Base-by-base conservation (phyloP, 64 coral and sea anemone genomes). In the Stylophora pistillata region DNA sequence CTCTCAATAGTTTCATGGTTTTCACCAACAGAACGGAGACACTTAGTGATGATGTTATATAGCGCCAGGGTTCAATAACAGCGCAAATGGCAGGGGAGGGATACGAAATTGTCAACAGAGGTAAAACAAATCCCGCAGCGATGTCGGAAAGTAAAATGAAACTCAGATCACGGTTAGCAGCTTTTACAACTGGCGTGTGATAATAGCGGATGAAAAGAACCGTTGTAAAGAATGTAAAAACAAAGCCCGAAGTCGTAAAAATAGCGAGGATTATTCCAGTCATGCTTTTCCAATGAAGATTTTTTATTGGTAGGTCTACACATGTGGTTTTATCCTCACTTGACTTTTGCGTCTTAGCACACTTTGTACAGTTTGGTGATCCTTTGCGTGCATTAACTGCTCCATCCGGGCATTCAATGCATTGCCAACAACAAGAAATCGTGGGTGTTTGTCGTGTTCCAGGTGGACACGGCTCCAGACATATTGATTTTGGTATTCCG, bases 351-450 rank as follows among this genome's bases (percentile, higher is more conserved):
- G 74, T 86, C 26, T 15, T 17, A 7, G 81, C 21, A 61, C 93
- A 94, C 26, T 77, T 79, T 0, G 52, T 63, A 26, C 93, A 94
- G 75, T 66, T 94, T 17, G 58, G 10, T 17, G 88, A 63, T 33
- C 93, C 93, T 14, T 58, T 64, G 0, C 1, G 74, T 9, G 9
- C 26, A 56, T 84, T 79, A 5, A 94, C 64, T 23, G 74, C 86
- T 10, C 87, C 88, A 32, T 81, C 76, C 9, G 93, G 93, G 57
- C 93, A 94, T 75, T 90, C 80, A 20, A 94, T 30, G 29, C 93
- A 94, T 71, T 85, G 74, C 93, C 93, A 94, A 72, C 93, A 94
- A 53, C 93, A 94, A 1, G 93, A 63, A 37, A 90, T 64, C 4
- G 82, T 90, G 2, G 53, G 59, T 12, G 88, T 90, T 62, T 94